These are phyloP conservation scores for Ceraclea dissimilis DNA, from an alignment of 2,888 invertebrate genomes.

Conservation along the genomic window DNA sequence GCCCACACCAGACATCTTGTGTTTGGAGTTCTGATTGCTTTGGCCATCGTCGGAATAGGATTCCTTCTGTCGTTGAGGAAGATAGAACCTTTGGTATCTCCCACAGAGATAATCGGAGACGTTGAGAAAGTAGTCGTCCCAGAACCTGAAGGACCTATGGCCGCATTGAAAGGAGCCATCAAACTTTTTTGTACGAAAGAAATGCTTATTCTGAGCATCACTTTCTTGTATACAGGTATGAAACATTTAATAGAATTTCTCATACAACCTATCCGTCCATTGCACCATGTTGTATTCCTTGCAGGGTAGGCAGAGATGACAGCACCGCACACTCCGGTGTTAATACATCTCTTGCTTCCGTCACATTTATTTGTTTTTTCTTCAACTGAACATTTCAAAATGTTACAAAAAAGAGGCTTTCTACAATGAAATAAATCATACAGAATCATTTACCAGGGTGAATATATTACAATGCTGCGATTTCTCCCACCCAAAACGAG, in stretches of 20 bases:
- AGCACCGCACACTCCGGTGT: neutral
- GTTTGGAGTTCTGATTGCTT: constrained; percentile 69
- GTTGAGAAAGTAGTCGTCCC: constrained; percentile 27
- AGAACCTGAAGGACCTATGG: constrained; percentile 50
- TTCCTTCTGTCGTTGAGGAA: constrained; percentile 58
- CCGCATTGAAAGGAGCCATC: constrained; percentile 68
- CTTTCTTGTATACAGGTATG: constrained; percentile 85
- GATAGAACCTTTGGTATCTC: constrained; percentile 36
- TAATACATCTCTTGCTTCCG: neutral
- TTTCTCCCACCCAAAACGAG: too few relatives aligned
- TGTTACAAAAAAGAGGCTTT: too few relatives aligned
- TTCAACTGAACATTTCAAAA: too few relatives aligned
- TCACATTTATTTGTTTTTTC: too few relatives aligned
- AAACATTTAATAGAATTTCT: too few relatives aligned
- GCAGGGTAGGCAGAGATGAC: too few relatives aligned
- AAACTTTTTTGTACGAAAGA: constrained; percentile 69
- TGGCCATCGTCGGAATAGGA: constrained; percentile 64
- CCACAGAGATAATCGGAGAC: constrained; percentile 26
- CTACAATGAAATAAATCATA: too few relatives aligned
- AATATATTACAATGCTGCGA: too few relatives aligned
- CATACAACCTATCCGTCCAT: too few relatives aligned
- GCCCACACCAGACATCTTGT: constrained; percentile 64
- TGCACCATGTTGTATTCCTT: too few relatives aligned
- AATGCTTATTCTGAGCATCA: constrained; percentile 77
- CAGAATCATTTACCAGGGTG: too few relatives aligned